A percentile compares a stretch with the other conserved stretches of the same genome.
Evolutionary conservation across 2,113 vertebrate genomes (phyloP).

Genomic region (Xenopus tropicalis): UCB_Xtro_10.0 CM004450.2:65346501-65347000

Average conservation of each 20-base stretch:
- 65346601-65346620: neutral
- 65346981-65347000: neutral
- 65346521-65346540: too few relatives aligned
- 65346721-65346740: neutral
- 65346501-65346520: too few relatives aligned
- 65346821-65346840: neutral
- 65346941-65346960: neutral
- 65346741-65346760: neutral
- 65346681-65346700: neutral
- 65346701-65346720: neutral
- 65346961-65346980: rapidly evolving
- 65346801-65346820: conserved; percentile 48
- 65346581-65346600: neutral
- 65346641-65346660: neutral
- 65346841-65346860: conserved; percentile 42
- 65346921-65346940: neutral
- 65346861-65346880: neutral
- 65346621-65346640: neutral
- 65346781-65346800: conserved; percentile 15
- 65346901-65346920: neutral
- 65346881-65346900: conserved; percentile 12
- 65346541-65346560: too few relatives aligned
- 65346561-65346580: too few relatives aligned
- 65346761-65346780: conserved; percentile 10
- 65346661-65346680: neutral